Conservation (phyloP, 1,140 invertebrate species). For the Paramacrobiotus metropolitanus region DNA sequence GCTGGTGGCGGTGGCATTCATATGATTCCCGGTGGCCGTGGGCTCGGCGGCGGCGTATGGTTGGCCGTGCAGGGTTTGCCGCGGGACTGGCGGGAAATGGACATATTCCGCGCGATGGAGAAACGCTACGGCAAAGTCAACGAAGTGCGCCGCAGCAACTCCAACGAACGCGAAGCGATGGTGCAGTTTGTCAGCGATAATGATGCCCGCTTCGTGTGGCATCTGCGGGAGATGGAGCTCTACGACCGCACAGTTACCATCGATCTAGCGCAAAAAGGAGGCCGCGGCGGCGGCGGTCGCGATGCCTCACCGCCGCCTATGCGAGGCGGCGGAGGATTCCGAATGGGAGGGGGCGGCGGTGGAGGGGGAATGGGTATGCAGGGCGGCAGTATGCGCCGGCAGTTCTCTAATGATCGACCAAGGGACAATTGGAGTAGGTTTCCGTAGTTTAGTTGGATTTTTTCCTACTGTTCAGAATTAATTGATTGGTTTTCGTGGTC, state of each 20-base stretch:
- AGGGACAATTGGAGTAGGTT: background rate
- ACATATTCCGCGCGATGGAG: conserved; percentile 1
- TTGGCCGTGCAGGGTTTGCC: background rate
- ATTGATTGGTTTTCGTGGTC: too few species aligned
- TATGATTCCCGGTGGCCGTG: background rate
- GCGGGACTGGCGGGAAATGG: conserved; percentile 2
- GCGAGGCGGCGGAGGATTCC: background rate
- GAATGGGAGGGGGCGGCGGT: background rate
- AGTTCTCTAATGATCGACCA: background rate
- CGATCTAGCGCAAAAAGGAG: background rate
- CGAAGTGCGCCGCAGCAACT: background rate
- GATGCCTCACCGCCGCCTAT: background rate
- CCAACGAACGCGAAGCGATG: background rate
- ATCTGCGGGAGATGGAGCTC: background rate
- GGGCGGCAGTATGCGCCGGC: background rate
- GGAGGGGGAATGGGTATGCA: background rate
- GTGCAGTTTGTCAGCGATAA: background rate
- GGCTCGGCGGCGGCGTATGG: background rate
- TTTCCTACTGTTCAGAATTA: too few species aligned
- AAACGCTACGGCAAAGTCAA: conserved; percentile 4
- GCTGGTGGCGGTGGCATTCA: background rate
- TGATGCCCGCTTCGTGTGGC: background rate
- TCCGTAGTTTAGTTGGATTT: too few species aligned
- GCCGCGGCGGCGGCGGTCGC: background rate
- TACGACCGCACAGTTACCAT: background rate